Evolutionary conservation across 2,797 vertebrate species (phyloP).

Genomic region (Cygnus olor): DNA sequence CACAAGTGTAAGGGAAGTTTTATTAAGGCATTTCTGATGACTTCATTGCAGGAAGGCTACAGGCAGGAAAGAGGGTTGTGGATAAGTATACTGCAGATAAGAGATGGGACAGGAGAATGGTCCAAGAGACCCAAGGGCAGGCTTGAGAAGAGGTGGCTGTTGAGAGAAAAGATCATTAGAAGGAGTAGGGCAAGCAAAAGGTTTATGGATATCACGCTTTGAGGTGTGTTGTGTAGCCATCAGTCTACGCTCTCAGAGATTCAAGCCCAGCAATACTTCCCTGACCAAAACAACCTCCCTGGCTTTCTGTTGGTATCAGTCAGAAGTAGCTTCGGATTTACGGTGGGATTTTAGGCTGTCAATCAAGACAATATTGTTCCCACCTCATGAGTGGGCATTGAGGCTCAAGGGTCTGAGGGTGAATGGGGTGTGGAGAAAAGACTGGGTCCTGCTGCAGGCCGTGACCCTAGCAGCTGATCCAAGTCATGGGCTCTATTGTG

Average conservation of each 20-base stretch:
- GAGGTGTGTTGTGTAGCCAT: neutral
- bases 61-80: neutral
- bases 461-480: neutral
- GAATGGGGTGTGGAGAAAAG: neutral
- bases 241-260: neutral
- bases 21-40: conserved; percentile 43
- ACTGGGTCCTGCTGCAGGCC: neutral
- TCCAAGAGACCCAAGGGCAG: neutral
- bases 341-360: neutral
- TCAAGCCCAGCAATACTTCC: neutral
- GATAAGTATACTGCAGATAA: neutral
- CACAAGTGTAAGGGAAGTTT: neutral
- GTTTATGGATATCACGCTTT: neutral
- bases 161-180: neutral
- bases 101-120: neutral
- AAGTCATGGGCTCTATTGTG: neutral
- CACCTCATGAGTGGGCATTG: accelerated
- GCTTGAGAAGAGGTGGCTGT: neutral
- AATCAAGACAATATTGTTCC: neutral
- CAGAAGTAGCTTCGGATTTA: neutral
- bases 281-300: neutral
- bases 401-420: neutral
- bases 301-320: neutral
- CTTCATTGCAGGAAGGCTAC: neutral
- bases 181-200: neutral